Base-by-base conservation (phyloP, 30 jellyfish, hydroid and myxozoan species). In the Aurelia aurita region DNA sequence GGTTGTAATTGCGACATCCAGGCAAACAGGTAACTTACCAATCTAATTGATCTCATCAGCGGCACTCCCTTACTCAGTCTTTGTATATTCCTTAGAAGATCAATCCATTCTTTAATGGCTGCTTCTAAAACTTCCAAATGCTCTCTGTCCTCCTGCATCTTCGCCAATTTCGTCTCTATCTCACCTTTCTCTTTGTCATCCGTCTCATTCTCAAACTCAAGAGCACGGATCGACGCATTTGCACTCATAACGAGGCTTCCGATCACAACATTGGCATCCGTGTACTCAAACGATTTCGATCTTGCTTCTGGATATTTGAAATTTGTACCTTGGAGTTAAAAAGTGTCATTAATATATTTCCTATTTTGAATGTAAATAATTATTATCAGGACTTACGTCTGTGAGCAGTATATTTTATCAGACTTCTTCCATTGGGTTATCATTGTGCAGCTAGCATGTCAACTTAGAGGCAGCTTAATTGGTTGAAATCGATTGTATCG, bases 61-160 rank as follows among this genome's bases (percentile, higher is more conserved):
- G 93, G 93, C 61, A 83, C 93, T 7, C 93, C 93, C 26, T 83
- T 83, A 57, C 93, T 83, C 66, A 83, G 63, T 29, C 93, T 61
- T 29, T 83, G 93, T 1, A 83, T 83, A 23, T 53, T 77, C 19
- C 45, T 70, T 22, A 83, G 63, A 49, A 83, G 46, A 1, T 51
- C 81, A 46, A 55, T 44, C 93, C 93, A 83, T 15, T 69, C 87
- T 8, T 10, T n/a, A 12, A 71, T 83, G 18, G 87, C 93, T 16
- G 72, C 46, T 46, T 69, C 80, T 53, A 83, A 75, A 3, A 71
- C 74, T n/a, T 68, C 93, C 60, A 83, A 57, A 46, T 83, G 93
- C 32, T 39, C 21, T 59, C 62, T 69, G 39, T 71, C 93, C n/a
- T 70, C 93, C 39, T 71, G 68, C 86, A 83, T 71, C 61, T 71